A percentile compares a stretch with the other conserved stretches of the same genome.
phyloP scores from a whole-genome alignment of 2,113 vertebrate genomes.

The Pollachius pollachius region DNA sequence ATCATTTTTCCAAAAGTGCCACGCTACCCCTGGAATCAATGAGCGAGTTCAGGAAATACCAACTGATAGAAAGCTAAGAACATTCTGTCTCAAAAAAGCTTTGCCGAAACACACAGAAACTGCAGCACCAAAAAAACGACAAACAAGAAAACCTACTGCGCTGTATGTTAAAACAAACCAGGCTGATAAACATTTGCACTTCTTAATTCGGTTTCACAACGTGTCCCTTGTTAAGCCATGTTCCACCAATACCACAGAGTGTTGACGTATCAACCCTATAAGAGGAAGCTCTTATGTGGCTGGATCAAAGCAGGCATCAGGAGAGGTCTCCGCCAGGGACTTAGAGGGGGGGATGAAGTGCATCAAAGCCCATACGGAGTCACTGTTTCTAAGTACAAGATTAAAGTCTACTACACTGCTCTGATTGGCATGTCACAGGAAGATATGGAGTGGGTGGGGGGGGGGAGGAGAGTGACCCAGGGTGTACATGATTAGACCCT shows the following conservation, averaged over 20 bases:
- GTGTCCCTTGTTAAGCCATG: conserved; percentile 26
- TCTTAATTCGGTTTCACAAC: not conserved
- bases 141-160: conserved; percentile 1
- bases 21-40: conserved; percentile 59
- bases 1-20: conserved; percentile 57
- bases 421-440: conserved; percentile 62
- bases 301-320: conserved; percentile 62
- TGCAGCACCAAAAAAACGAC: conserved; percentile 9
- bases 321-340: conserved; percentile 46
- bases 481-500: conserved; percentile 42
- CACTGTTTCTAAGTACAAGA: conserved; percentile 20
- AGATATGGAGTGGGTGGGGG: conserved; percentile 9
- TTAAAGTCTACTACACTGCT: conserved; percentile 33
- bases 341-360: conserved; percentile 27
- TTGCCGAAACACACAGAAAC: conserved; percentile 19
- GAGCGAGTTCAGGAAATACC: conserved; percentile 48
- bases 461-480: conserved; percentile 1
- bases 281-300: conserved; percentile 32
- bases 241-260: conserved; percentile 24
- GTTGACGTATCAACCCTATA: conserved; percentile 37
- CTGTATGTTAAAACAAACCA: too few relatives aligned
- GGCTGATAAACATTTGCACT: not conserved
- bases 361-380: conserved; percentile 52
- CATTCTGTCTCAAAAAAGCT: conserved; percentile 41
- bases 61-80: conserved; percentile 42